Base-by-base conservation (phyloP, 2,888 invertebrate species). In the Ochropacha duplaris region DNA sequence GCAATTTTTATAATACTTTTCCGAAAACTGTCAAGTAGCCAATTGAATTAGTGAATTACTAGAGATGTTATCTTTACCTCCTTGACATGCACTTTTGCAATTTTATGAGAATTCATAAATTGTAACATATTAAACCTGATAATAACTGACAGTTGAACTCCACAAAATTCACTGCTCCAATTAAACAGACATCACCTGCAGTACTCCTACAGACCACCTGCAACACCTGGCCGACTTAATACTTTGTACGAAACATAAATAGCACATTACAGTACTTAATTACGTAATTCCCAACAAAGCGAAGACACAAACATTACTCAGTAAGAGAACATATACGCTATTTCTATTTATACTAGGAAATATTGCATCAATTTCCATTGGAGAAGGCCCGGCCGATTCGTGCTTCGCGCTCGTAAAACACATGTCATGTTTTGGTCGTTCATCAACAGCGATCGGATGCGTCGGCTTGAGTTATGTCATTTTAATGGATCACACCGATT, bases 351-450 rank as follows among this genome's bases (percentile, higher is more conserved):
- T 26, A 50, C 14, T 50, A 26, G 24, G 24, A 50, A 50, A 50
- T 60, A 59, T 64, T 62, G 60, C 60, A 52, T 57, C 56, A 55
- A 34, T 54, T 56, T 56, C 60, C 61, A 65, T 72, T 67, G 67
- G 49, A 49, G 55, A 54, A 57, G 64, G 64, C 56, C 50, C 51
- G 49, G 16, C 36, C 56, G 58, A 55, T 78, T 79, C 82, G 78
- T 83, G 83, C 70, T 70, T 39, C 55, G 44, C 44, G 71, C 62
- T 77, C 81, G 64, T 84, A 78, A 84, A 83, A 69, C 68, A 65
- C 62, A 73, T 83, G 81, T 81, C 62, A 73, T 83, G 81, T 81
- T 85, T 83, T 79, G 77, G 76, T 79, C 80, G 67, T 85, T 62
- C 69, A 79, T 83, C 81, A 81, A 72, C 58, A 64, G 67, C 64